These are phyloP conservation scores for Pyrrhia umbra DNA, from an alignment of 2,888 invertebrate species.

Conservation along the genomic window DNA sequence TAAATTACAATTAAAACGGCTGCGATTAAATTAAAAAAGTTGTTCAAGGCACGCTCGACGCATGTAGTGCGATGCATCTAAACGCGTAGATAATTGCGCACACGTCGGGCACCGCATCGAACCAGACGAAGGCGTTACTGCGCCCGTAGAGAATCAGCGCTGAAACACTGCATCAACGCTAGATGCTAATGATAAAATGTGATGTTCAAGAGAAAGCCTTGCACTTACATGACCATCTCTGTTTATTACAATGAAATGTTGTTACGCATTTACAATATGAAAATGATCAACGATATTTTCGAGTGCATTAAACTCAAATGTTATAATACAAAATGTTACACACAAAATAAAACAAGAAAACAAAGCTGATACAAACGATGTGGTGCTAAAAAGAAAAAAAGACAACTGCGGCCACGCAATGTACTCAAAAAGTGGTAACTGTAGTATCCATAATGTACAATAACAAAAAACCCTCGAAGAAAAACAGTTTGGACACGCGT, in stretches of 20 bases:
- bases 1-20: slow-evolving; percentile 39
- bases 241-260: slow-evolving; percentile 13
- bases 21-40: slow-evolving; percentile 26
- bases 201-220: slow-evolving; percentile 54
- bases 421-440: slow-evolving; percentile 53
- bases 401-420: slow-evolving; percentile 31
- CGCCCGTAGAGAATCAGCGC: slow-evolving; percentile 70
- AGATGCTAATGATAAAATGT: slow-evolving; percentile 68
- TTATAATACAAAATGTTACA: slow-evolving; percentile 30
- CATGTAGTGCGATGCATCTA: slow-evolving; percentile 59
- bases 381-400: slow-evolving; percentile 33
- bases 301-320: background rate
- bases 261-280: background rate
- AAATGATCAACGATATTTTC: background rate
- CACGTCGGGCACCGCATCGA: slow-evolving; percentile 59
- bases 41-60: slow-evolving; percentile 26
- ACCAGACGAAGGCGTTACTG: slow-evolving; percentile 66
- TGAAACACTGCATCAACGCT: slow-evolving; percentile 65
- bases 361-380: slow-evolving; percentile 13
- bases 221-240: slow-evolving; percentile 1
- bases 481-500: slow-evolving; percentile 42
- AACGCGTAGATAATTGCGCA: slow-evolving; percentile 75
- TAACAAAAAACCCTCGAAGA: slow-evolving; percentile 43
- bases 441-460: slow-evolving; percentile 49
- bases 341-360: slow-evolving; percentile 14